Evolutionary conservation across 1,140 invertebrate species (phyloP), one percentile per base, ranked within the genome.

Genomic region (Sycophaga agraensis): DNA sequence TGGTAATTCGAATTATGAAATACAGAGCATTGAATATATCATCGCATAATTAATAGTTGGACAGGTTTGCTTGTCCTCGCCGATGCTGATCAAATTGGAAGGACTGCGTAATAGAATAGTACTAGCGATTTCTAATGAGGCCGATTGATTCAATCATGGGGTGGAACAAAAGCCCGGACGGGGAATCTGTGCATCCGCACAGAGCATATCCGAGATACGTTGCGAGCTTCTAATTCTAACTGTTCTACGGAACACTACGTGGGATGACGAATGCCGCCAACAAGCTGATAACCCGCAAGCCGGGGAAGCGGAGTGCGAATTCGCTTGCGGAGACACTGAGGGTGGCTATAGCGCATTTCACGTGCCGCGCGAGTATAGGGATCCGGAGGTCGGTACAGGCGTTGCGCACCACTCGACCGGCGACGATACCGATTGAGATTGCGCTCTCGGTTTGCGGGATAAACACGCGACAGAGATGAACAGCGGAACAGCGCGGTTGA

Each of bases 211-310:
- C 31, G n/a, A 14, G 8, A 31, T 17, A 48, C n/a, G n/a, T n/a
- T 14, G 61, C 26, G 50, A 68, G 66, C 68, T 68, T 70, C 63
- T 68, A 65, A 66, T 65, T 68, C 57, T 51, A 35, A 31, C n/a
- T n/a, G n/a, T n/a, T n/a, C n/a, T n/a, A n/a, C n/a, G n/a, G n/a
- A n/a, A n/a, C n/a, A n/a, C 31, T 17, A n/a, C 17, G 17, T 1
- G 1, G 17, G 28, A 57, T 57, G 55, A 57, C 31, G 43, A 48
- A 57, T 57, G 34, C 31, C 55, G 55, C 5, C 48, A 43, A 57
- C 55, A 57, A 57, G 55, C 43, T 46, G 55, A 57, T 57, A 57
- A 57, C 35, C 34, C 16, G 17, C 14, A 48, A 17, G 17, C 16
- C n/a, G n/a, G 28, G 1, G 26, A 46, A 26, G 22, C 45, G 31